These are phyloP conservation scores for Spea hammondii DNA, from an alignment of 2,797 vertebrate species.

Conservation along the genomic window DNA sequence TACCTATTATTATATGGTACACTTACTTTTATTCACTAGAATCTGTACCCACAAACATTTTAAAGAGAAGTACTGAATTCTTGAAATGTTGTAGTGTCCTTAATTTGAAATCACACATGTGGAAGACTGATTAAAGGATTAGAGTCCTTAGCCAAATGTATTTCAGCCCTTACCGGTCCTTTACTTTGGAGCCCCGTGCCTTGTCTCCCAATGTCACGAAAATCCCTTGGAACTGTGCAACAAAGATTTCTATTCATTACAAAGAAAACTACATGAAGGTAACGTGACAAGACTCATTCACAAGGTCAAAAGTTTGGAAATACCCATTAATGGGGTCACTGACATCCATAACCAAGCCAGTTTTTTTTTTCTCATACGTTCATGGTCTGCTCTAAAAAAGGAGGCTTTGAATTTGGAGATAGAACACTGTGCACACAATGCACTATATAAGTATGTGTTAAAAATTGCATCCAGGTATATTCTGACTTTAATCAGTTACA, in stretches of 20 bases:
- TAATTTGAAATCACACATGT: slow-evolving; percentile 24
- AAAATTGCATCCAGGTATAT: too few species aligned
- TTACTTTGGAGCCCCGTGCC: slow-evolving; percentile 13
- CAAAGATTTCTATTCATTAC: slow-evolving; percentile 34
- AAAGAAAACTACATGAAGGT: slow-evolving; percentile 18
- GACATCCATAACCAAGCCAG: not conserved
- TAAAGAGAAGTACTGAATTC: not conserved
- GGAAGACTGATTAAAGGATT: slow-evolving; percentile 27
- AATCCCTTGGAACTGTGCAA: slow-evolving; percentile 23
- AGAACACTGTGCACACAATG: not conserved
- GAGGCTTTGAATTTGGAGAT: not conserved
- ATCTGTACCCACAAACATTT: not conserved
- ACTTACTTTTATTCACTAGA: not conserved
- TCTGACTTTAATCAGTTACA: too few species aligned
- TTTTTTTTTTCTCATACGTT: not conserved
- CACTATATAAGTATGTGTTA: too few species aligned
- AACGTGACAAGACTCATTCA: slow-evolving; percentile 28
- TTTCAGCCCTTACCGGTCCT: slow-evolving; percentile 14
- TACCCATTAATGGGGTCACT: slow-evolving; percentile 20
- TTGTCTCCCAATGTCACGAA: slow-evolving; percentile 28
- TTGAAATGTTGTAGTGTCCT: not conserved
- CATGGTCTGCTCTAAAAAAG: not conserved
- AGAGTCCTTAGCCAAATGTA: slow-evolving; percentile 2
- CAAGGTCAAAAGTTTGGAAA: slow-evolving; percentile 34
- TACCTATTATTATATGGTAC: too few species aligned